Evolutionary conservation across 1,140 invertebrate species (phyloP).

Genomic region (Ruditapes philippinarum): DNA sequence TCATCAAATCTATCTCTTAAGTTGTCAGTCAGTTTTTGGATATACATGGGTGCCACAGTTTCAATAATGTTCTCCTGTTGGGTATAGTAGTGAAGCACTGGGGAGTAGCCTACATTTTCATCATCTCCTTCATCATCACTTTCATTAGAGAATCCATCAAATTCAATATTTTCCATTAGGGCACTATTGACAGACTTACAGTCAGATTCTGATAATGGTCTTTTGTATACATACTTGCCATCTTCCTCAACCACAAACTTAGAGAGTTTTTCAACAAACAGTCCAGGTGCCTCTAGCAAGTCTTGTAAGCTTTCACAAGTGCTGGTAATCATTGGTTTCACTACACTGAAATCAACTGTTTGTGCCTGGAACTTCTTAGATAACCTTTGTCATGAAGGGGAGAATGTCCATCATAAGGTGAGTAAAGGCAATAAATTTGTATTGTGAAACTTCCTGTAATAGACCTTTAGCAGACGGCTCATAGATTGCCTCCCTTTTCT

Average conservation of each 20-base stretch:
- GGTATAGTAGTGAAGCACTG: neutral
- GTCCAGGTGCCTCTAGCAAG: neutral
- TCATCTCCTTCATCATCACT: neutral
- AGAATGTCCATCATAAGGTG: slow-evolving; percentile 55
- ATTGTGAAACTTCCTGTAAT: slow-evolving; percentile 31
- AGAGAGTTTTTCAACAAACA: neutral
- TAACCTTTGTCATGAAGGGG: slow-evolving; percentile 21
- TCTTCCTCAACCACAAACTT: slow-evolving; percentile 31
- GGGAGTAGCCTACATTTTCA: neutral
- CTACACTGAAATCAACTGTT: slow-evolving; percentile 3
- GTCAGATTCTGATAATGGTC: neutral
- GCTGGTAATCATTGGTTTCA: slow-evolving; percentile 1
- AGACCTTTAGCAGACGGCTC: slow-evolving; percentile 24
- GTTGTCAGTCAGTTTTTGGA: slow-evolving; percentile 6
- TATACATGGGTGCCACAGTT: neutral
- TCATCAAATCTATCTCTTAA: neutral
- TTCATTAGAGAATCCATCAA: slow-evolving; percentile 16
- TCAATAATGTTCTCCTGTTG: neutral
- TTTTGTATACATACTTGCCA: neutral
- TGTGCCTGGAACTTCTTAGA: slow-evolving; percentile 5
- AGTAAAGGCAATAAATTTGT: slow-evolving; percentile 18
- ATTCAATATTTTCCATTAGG: neutral
- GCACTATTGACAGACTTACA: neutral
- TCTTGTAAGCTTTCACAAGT: neutral
- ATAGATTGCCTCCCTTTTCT: slow-evolving; percentile 5